Evolutionary conservation across 1,140 invertebrate species (phyloP).

Genomic region (Drosophila truncata): DNA sequence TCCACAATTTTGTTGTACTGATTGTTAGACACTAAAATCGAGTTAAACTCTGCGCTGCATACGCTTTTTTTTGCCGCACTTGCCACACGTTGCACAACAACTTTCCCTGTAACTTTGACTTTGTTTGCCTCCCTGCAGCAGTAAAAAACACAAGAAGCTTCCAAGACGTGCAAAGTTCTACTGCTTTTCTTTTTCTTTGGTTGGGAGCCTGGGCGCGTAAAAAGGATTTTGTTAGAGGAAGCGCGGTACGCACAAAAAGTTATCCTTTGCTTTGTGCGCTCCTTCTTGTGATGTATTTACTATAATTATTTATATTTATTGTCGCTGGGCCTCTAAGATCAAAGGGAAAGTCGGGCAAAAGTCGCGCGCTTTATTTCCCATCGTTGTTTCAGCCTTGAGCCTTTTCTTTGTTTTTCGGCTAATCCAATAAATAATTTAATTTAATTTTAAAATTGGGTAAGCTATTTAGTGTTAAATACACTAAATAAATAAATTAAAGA

Average conservation of each 20-base stretch:
- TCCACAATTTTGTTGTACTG: slow-evolving; percentile 56
- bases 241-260: slow-evolving; percentile 47
- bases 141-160: slow-evolving; percentile 51
- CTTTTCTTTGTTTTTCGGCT: neutral
- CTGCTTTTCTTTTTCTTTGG: slow-evolving; percentile 22
- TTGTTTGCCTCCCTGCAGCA: slow-evolving; percentile 58
- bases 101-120: slow-evolving; percentile 78
- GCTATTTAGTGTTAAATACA: too few relatives aligned
- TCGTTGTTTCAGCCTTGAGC: neutral
- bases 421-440: neutral
- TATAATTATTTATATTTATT: slow-evolving; percentile 54
- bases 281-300: slow-evolving; percentile 46
- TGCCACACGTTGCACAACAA: slow-evolving; percentile 72
- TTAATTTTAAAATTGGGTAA: too few relatives aligned
- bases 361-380: slow-evolving; percentile 10
- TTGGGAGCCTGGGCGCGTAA: slow-evolving; percentile 47
- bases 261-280: slow-evolving; percentile 14
- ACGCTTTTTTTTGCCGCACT: slow-evolving; percentile 58
- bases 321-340: slow-evolving; percentile 19
- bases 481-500: neutral
- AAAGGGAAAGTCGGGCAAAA: slow-evolving; percentile 32
- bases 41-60: slow-evolving; percentile 73
- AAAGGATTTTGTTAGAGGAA: slow-evolving; percentile 65
- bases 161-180: slow-evolving; percentile 53
- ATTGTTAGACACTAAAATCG: slow-evolving; percentile 80